Percentiles rank a stretch among this genome's conserved stretches.
These are phyloP conservation scores for Forpus xanthops DNA, from an alignment of 2,797 vertebrate species.

Conservation along the genomic window DNA sequence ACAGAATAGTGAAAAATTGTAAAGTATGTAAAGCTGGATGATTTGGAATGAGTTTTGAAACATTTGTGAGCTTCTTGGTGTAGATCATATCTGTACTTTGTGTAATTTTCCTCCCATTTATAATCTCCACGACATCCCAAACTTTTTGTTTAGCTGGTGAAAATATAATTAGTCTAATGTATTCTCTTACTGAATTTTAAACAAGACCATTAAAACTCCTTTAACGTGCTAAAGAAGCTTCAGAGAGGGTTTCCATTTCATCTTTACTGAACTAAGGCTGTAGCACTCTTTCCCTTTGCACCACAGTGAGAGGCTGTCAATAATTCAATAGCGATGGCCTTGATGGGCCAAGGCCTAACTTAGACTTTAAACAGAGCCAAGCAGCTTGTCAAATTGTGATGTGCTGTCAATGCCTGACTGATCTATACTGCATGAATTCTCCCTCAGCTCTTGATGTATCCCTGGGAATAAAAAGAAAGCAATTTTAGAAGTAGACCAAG, in stretches of 20 bases:
- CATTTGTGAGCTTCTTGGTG: not conserved
- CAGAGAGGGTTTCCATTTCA: slow-evolving; percentile 84
- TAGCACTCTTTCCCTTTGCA: slow-evolving; percentile 70
- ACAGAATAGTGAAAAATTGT: not conserved
- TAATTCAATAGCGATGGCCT: slow-evolving; percentile 84
- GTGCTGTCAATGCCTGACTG: slow-evolving; percentile 79
- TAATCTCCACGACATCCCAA: slow-evolving; percentile 58
- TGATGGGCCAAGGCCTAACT: slow-evolving; percentile 80
- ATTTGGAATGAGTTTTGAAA: not conserved
- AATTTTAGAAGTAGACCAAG: slow-evolving; percentile 75
- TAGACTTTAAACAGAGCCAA: slow-evolving; percentile 82
- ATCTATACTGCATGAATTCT: slow-evolving; percentile 84
- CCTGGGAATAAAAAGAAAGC: slow-evolving; percentile 79
- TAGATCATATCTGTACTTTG: not conserved
- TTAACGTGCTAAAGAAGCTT: slow-evolving; percentile 81
- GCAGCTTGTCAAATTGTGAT: slow-evolving; percentile 81
- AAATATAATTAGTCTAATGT: slow-evolving; percentile 78
- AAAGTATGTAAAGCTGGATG: not conserved
- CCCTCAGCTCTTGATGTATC: slow-evolving; percentile 72
- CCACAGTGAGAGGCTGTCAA: slow-evolving; percentile 80
- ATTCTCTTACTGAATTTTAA: slow-evolving; percentile 84
- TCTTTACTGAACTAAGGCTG: slow-evolving; percentile 78
- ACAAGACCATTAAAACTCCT: slow-evolving; percentile 83
- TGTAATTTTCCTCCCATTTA: slow-evolving; percentile 41
- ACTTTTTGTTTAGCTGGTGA: slow-evolving; percentile 75